A percentile compares a stretch with the other conserved stretches of the same genome.
phyloP scores from a whole-genome alignment of 30 jellyfish, hydroid and myxozoan species.

The Euphysa ruthae region DNA sequence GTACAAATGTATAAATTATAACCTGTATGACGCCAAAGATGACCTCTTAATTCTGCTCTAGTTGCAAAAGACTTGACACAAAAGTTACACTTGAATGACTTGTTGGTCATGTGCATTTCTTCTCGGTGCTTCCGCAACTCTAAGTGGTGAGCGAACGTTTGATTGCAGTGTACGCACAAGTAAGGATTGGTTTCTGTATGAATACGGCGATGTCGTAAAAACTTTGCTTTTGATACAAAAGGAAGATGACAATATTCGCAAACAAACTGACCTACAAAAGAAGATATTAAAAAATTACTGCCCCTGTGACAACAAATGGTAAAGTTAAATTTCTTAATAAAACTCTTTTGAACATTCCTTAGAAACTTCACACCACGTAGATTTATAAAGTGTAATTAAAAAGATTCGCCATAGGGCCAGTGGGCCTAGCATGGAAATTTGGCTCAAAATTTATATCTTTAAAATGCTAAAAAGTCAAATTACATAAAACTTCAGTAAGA shows the following conservation, averaged over 20 bases:
- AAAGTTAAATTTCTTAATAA: too few species aligned
- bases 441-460: too few species aligned
- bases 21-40: constrained; percentile 85
- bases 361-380: too few species aligned
- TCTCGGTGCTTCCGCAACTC: constrained; percentile 67
- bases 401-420: too few species aligned
- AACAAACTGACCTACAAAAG: constrained; percentile 32
- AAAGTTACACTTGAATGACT: constrained; percentile 60
- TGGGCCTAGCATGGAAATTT: too few species aligned
- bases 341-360: too few species aligned
- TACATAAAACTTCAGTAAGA: too few species aligned
- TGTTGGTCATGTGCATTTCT: constrained; percentile 59
- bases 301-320: too few species aligned
- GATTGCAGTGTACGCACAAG: constrained; percentile 61
- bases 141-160: constrained; percentile 37
- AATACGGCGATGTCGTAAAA: constrained; percentile 53
- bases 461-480: too few species aligned
- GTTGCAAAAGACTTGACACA: constrained; percentile 72
- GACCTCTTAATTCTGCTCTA: constrained; percentile 52
- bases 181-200: constrained; percentile 73
- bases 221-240: constrained; percentile 50
- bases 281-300: too few species aligned
- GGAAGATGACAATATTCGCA: constrained; percentile 74
- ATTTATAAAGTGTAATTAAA: too few species aligned
- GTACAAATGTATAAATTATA: not conserved